phyloP scores from a whole-genome alignment of 1,140 invertebrate species.

The Apis laboriosa region DNA sequence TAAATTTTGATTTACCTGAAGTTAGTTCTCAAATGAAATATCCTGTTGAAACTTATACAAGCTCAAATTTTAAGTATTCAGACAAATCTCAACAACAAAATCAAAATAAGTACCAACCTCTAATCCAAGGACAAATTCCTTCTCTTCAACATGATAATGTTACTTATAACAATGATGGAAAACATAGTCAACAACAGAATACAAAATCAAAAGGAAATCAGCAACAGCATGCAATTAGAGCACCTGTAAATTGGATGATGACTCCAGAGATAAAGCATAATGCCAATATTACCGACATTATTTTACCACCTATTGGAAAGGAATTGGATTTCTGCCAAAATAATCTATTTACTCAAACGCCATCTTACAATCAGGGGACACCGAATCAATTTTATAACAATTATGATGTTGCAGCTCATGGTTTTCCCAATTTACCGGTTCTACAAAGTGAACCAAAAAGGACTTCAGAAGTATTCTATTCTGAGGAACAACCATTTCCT shows the following conservation, averaged over 20 bases:
- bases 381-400: constrained; percentile 80
- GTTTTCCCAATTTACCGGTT: constrained; percentile 75
- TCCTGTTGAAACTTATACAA: constrained; percentile 71
- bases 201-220: constrained; percentile 56
- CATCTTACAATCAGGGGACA: constrained; percentile 76
- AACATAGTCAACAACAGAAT: constrained; percentile 56
- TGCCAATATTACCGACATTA: constrained; percentile 73
- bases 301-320: constrained; percentile 78
- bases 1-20: constrained; percentile 71
- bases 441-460: constrained; percentile 74
- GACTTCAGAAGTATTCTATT: constrained; percentile 72
- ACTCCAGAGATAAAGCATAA: constrained; percentile 81
- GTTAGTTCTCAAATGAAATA: constrained; percentile 65
- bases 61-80: constrained; percentile 73
- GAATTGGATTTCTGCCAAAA: constrained; percentile 79
- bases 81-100: constrained; percentile 73
- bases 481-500: constrained; percentile 82
- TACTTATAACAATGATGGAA: constrained; percentile 58
- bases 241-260: constrained; percentile 85
- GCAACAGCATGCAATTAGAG: constrained; percentile 69
- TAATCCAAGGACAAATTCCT: constrained; percentile 63
- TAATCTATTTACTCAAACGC: constrained; percentile 77
- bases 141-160: constrained; percentile 64
- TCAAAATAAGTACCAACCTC: constrained; percentile 74
- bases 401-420: constrained; percentile 75